Evolutionary conservation across 2,888 invertebrate genomes (phyloP), one percentile per base, ranked within the genome.

Genomic region (Neoitamus cyanurus): DNA sequence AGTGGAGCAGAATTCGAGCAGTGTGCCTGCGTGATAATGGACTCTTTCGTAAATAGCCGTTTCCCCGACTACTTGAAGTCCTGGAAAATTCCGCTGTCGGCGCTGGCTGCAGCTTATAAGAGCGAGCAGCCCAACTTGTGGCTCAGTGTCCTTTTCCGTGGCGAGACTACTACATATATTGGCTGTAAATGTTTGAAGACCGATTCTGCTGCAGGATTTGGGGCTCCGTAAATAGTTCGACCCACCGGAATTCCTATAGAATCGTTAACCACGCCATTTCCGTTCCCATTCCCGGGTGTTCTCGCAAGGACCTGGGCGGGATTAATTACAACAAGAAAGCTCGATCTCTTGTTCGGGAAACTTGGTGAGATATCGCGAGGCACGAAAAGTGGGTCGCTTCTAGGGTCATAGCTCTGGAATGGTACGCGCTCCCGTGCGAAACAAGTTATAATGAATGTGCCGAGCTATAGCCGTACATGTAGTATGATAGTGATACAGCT

Each of bases 401-500:
- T 69, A 69, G 82, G 69, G 58, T 80, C 78, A 82, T 42, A 78
- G 30, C 69, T 15, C 25, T 36, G 37, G 82, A 28, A 69, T 69
- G 25, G 82, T 48, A 69, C 36, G 69, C 82, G 82, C 69, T 69
- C 20, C 80, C 30, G 69, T 82, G 42, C 28, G 37, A 82, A 82
- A 82, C 36, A 82, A 82, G 58, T 82, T 82, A 82, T 82, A 69
- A 82, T 69, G 69, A 82, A 15, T 69, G 82, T 82, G 34, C 70
- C 30, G 31, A 6, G 78, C 58, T 80, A 20, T 46, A n/a, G n/a
- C n/a, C n/a, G 9, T 11, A 80, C 30, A 36, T 31, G 31, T 31
- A 25, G 28, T 25, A 48, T 42, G 13, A 25, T 9, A 28, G 42
- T 46, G 46, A 30, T 75, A 75, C 25, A 75, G 20, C 37, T 75